phyloP scores from a whole-genome alignment of 30 jellyfish, hydroid and myxozoan genomes.

The Rhopilema esculentum region DNA sequence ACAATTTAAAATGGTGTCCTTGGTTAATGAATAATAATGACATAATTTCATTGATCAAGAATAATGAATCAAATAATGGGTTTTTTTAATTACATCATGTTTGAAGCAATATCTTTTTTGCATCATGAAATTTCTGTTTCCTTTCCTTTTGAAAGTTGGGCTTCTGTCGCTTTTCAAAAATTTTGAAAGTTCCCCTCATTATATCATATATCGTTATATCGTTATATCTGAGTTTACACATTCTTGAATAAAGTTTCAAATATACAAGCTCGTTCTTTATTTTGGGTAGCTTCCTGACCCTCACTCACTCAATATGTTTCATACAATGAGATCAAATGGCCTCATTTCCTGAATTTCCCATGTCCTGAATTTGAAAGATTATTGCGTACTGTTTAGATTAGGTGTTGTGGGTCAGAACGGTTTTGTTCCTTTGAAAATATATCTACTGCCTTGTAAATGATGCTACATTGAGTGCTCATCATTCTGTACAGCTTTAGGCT shows the following conservation, averaged over 20 bases:
- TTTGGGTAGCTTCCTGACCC: conserved; percentile 41
- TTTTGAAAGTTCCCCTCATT: too few relatives aligned
- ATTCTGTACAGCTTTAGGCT: conserved; percentile 28
- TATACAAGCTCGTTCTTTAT: conserved; percentile 19
- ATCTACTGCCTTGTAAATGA: conserved; percentile 20
- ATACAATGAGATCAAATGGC: not conserved
- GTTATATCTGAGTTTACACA: too few relatives aligned
- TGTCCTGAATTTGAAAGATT: conserved; percentile 41
- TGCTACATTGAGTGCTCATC: not conserved
- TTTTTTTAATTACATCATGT: too few relatives aligned
- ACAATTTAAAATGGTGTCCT: too few relatives aligned
- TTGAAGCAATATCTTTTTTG: too few relatives aligned
- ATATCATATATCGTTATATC: too few relatives aligned
- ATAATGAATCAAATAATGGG: too few relatives aligned
- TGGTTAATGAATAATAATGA: too few relatives aligned
- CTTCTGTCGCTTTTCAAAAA: too few relatives aligned
- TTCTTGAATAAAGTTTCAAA: not conserved
- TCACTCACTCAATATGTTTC: conserved; percentile 35
- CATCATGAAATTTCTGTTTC: too few relatives aligned
- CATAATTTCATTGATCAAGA: too few relatives aligned
- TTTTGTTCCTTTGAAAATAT: conserved; percentile 6
- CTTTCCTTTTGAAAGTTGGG: too few relatives aligned
- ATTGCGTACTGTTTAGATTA: conserved; percentile 21
- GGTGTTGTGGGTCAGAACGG: conserved; percentile 37
- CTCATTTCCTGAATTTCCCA: conserved; percentile 12